These are phyloP conservation scores for Micropterix aruncella DNA, from an alignment of 2,888 invertebrate genomes.

Conservation along the genomic window DNA sequence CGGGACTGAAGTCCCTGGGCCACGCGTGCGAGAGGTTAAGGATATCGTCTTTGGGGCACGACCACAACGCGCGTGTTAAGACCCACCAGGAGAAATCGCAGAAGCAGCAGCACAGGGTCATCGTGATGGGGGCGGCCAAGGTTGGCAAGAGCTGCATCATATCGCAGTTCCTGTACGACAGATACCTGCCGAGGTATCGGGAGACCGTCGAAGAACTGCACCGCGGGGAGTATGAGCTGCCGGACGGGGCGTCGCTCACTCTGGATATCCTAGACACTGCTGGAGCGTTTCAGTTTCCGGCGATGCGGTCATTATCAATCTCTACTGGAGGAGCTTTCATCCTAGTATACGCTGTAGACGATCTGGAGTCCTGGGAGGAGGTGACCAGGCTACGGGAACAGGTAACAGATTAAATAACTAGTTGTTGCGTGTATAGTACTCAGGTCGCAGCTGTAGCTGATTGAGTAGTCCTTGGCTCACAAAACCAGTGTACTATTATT, in stretches of 20 bases:
- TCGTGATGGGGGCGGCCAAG: conserved; percentile 28
- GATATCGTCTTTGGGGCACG: background rate
- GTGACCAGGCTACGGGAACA: conserved; percentile 33
- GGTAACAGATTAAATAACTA: no score
- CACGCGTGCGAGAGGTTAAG: background rate
- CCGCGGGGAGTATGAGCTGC: conserved; percentile 26
- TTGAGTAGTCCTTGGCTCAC: no score
- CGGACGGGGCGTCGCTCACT: conserved; percentile 32
- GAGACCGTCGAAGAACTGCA: conserved; percentile 51
- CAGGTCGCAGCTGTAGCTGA: no score
- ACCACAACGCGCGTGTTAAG: background rate
- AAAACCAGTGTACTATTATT: no score
- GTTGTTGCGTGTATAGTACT: no score
- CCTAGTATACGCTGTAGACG: conserved; percentile 52
- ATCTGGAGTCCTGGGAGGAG: conserved; percentile 41
- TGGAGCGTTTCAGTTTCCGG: conserved; percentile 54
- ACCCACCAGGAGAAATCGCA: background rate
- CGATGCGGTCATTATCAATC: conserved; percentile 59
- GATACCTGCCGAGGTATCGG: conserved; percentile 38
- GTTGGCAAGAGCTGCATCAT: conserved; percentile 51
- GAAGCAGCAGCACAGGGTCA: conserved; percentile 18
- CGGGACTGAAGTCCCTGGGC: background rate
- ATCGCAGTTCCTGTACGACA: conserved; percentile 41
- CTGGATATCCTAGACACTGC: conserved; percentile 62
- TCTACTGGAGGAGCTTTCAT: conserved; percentile 62